Percentiles rank a stretch among this genome's conserved stretches.
phyloP scores from a whole-genome alignment of 2,113 vertebrate species.

The Taxidea taxus region DNA sequence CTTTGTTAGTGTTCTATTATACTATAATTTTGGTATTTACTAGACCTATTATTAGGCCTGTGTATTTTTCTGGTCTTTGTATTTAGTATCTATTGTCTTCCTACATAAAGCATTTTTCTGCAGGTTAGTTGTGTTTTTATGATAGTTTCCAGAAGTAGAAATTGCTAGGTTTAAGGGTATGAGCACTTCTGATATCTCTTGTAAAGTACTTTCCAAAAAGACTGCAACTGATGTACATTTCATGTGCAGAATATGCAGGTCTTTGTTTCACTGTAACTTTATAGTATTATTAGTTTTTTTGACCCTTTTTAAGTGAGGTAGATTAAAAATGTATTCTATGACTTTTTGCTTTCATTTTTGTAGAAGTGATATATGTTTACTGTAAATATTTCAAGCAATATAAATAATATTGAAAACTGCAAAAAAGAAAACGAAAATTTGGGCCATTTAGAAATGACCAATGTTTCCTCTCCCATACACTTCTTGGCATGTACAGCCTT shows the following conservation, averaged over 20 bases:
- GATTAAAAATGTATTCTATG: not conserved
- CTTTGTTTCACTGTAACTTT: not conserved
- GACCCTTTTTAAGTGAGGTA: not conserved
- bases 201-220: not conserved
- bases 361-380: not conserved
- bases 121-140: not conserved
- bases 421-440: not conserved
- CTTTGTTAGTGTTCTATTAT: not conserved
- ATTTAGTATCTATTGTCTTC: not conserved
- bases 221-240: not conserved
- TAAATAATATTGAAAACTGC: not conserved
- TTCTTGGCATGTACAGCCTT: not conserved
- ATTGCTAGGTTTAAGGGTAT: not conserved
- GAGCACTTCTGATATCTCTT: not conserved
- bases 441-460: not conserved
- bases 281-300: not conserved
- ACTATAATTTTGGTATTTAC: not conserved
- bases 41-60: not conserved
- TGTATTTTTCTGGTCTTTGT: not conserved
- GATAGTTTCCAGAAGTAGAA: not conserved
- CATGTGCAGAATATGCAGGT: not conserved
- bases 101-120: not conserved
- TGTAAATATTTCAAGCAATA: not conserved
- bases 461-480: not conserved
- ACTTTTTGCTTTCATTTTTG: not conserved